These are phyloP conservation scores for Drosophila bocqueti DNA, from an alignment of 1,140 invertebrate species.

Conservation along the genomic window DNA sequence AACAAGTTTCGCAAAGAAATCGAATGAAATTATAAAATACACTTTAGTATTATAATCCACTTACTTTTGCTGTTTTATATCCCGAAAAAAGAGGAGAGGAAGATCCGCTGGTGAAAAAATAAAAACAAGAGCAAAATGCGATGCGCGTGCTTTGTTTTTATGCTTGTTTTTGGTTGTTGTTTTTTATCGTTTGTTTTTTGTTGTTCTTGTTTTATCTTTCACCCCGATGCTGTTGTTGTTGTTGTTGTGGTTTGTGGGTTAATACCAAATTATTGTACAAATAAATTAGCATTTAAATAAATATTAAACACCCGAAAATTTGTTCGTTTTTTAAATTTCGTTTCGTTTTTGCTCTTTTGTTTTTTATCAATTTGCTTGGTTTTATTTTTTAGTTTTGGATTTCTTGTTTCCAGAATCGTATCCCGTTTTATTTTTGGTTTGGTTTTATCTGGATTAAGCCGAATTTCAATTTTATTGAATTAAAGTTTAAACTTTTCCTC, in stretches of 20 bases:
- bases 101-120: slow-evolving; percentile 16
- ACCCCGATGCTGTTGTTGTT: slow-evolving; percentile 21
- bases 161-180: slow-evolving; percentile 23
- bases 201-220: slow-evolving; percentile 41
- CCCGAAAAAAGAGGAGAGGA: slow-evolving; percentile 35
- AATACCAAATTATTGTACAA: slow-evolving; percentile 77
- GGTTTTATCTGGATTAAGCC: slow-evolving; percentile 18
- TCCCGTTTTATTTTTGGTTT: slow-evolving; percentile 19
- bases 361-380: background rate
- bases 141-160: slow-evolving; percentile 18
- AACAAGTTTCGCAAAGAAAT: slow-evolving; percentile 58
- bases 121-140: slow-evolving; percentile 22
- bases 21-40: slow-evolving; percentile 50
- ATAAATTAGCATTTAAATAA: slow-evolving; percentile 76
- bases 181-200: slow-evolving; percentile 29
- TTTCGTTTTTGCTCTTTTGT: slow-evolving; percentile 27
- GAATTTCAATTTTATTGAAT: slow-evolving; percentile 62
- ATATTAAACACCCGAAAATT: slow-evolving; percentile 51
- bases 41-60: slow-evolving; percentile 43
- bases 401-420: slow-evolving; percentile 33
- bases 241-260: slow-evolving; percentile 64
- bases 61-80: slow-evolving; percentile 74
- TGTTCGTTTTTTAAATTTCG: slow-evolving; percentile 15
- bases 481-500: slow-evolving; percentile 49
- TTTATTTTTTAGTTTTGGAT: slow-evolving; percentile 5